phyloP scores from a whole-genome alignment of 2,888 invertebrate genomes.

The Rhodophaea formosa region DNA sequence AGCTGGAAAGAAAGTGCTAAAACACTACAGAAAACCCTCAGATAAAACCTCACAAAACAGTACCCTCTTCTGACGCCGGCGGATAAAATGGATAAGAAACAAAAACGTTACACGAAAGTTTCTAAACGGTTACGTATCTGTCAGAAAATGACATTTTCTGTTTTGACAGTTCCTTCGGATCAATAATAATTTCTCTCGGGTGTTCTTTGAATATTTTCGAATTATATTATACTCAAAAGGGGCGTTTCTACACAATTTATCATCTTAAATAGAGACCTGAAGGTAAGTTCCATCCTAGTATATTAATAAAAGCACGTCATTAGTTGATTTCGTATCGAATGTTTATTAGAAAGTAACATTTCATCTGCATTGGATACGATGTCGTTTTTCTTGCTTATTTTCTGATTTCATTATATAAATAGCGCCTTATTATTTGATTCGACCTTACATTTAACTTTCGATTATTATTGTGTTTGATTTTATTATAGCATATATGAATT shows the following conservation, averaged over 20 bases:
- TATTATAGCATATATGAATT: too few species aligned
- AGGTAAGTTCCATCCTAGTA: not conserved
- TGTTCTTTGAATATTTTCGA: not conserved
- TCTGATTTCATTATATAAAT: not conserved
- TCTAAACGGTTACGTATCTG: not conserved
- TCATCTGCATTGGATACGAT: not conserved
- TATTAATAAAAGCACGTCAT: too few species aligned
- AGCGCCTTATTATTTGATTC: too few species aligned
- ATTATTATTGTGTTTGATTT: too few species aligned
- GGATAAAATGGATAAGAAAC: too few species aligned
- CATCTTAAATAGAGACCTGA: not conserved
- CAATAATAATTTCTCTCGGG: slow-evolving; percentile 2
- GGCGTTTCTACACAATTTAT: not conserved
- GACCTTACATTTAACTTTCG: too few species aligned
- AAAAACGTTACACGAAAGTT: not conserved
- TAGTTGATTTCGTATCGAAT: not conserved
- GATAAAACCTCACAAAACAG: too few species aligned
- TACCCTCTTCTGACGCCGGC: too few species aligned
- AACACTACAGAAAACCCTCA: too few species aligned
- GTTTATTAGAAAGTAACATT: not conserved
- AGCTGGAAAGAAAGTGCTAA: too few species aligned
- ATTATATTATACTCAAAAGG: not conserved
- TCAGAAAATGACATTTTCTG: not conserved
- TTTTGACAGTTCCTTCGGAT: not conserved
- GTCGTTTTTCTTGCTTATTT: not conserved